These are phyloP conservation scores for Neolamprologus sp. DNA, from an alignment of 2,113 vertebrate species.

Conservation along the genomic window DNA sequence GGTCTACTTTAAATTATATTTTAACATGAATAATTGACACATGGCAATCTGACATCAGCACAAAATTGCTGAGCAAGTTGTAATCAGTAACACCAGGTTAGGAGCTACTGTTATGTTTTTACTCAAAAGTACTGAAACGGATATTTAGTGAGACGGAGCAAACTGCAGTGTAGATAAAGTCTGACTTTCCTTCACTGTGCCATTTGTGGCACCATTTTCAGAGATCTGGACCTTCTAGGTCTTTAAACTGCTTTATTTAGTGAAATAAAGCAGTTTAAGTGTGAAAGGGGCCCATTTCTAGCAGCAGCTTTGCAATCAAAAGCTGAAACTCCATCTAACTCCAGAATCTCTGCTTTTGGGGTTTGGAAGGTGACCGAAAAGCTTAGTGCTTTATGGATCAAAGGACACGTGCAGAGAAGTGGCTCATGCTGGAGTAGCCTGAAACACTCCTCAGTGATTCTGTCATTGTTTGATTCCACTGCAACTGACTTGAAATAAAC, in stretches of 20 bases:
- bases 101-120: background rate
- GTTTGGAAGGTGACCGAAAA: background rate
- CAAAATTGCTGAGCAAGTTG: background rate
- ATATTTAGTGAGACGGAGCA: background rate
- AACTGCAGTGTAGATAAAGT: background rate
- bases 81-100: background rate
- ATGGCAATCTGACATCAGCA: background rate
- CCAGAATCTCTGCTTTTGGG: background rate
- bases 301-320: background rate
- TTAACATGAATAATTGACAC: conserved; percentile 15
- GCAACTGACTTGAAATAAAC: background rate
- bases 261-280: background rate
- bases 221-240: background rate
- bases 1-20: background rate
- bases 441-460: background rate
- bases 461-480: background rate
- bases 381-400: background rate
- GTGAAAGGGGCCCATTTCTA: background rate
- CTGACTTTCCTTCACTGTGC: background rate
- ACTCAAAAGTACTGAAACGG: background rate
- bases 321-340: background rate
- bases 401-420: background rate
- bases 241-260: background rate
- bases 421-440: background rate
- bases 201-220: background rate